These are phyloP conservation scores for Mythimna lalbum DNA, from an alignment of 2,888 invertebrate genomes.

Conservation along the genomic window DNA sequence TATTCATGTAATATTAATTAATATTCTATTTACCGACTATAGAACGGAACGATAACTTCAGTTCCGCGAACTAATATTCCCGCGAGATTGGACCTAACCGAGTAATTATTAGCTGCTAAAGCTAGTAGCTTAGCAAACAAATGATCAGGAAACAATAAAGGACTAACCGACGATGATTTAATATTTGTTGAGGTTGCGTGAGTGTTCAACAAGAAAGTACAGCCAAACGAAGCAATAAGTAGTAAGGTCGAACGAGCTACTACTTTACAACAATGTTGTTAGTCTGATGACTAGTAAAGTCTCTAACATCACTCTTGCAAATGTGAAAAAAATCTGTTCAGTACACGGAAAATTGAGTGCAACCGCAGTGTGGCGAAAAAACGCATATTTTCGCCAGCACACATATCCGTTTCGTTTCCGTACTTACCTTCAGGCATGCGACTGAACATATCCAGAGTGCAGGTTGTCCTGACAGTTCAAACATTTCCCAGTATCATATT, in stretches of 20 bases:
- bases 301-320: background rate
- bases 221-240: conserved; percentile 1
- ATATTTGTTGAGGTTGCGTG: conserved; percentile 38
- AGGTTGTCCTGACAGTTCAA: conserved; percentile 49
- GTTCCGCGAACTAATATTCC: conserved; percentile 7
- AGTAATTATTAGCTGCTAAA: conserved; percentile 51
- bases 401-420: conserved; percentile 7
- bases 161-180: conserved; percentile 34
- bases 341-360: background rate
- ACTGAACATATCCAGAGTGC: conserved; percentile 25
- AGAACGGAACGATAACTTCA: conserved; percentile 7
- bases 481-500: conserved; percentile 66
- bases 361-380: background rate
- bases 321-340: background rate
- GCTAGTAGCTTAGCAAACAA: conserved; percentile 45
- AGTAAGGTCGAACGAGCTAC: too few relatives aligned
- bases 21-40: too few relatives aligned
- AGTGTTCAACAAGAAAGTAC: conserved; percentile 10
- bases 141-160: conserved; percentile 48
- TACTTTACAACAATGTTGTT: background rate
- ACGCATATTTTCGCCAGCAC: background rate
- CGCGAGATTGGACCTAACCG: conserved; percentile 13
- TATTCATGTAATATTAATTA: too few relatives aligned
- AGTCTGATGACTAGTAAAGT: background rate
- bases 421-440: conserved; percentile 27